Evolutionary conservation across 1,140 invertebrate genomes (phyloP), one percentile per base, ranked within the genome.

Genomic region (Brachionus calyciflorus): DNA sequence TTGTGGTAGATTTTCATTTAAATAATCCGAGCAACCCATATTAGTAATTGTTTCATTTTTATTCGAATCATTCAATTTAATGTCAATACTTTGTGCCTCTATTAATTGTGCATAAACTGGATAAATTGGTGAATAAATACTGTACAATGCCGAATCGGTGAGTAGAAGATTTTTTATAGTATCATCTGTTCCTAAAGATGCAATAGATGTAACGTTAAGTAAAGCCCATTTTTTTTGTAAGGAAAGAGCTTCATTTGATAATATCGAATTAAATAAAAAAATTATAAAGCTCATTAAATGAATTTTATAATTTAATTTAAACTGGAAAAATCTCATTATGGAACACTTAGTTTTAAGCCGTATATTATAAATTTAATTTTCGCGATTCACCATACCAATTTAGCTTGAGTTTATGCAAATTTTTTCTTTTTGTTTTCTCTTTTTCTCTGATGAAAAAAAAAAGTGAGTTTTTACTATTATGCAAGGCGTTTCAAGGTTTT

Each of bases 111-210:
- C 69, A 26, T 33, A 73, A 7, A 73, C 46, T 21, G 24, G 12
- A n/a, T 55, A 21, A 19, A 26, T 41, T 17, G 69, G 69, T 12
- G 69, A 73, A 26, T 51, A 40, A 14, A 73, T n/a, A 55, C 69
- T 55, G 24, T 51, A 73, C 19, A 73, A 37, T 37, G 69, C 69
- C 33, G 69, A 73, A 26, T 73, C 51, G 10, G 69, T 51, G 37
- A 73, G 41, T 26, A 73, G 4, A 3, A 70, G 46, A 37, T 51
- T 55, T 49, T 51, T 37, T 12, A 21, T 26, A 30, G 21, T 3
- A 33, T 60, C 55, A 60, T 37, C 30, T 17, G 26, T 37, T 17
- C 30, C 55, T 33, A 17, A 17, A 6, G 33, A 40, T 33, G 55
- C 10, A 10, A 65, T n/a, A 44, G 60, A 44, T 44, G 60, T 65